phyloP scores from a whole-genome alignment of 2,113 vertebrate genomes.

The Uropsilus gracilis region DNA sequence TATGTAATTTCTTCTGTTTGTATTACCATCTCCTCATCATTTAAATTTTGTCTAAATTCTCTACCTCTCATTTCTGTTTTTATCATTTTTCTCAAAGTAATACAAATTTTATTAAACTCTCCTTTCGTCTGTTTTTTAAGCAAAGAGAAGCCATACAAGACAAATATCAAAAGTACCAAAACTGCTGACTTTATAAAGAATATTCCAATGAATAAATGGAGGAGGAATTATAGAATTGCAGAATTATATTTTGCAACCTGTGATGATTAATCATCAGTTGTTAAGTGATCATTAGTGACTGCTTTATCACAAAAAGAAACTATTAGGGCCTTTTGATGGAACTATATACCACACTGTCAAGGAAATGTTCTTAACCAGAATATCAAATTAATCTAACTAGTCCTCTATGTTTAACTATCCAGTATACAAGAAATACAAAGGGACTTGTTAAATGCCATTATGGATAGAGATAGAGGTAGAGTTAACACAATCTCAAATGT shows the following conservation, averaged over 20 bases:
- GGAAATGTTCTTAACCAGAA: neutral
- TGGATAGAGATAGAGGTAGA: neutral
- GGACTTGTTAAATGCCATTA: neutral
- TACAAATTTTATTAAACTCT: neutral
- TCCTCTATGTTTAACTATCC: neutral
- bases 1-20: neutral
- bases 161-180: slow-evolving; percentile 2
- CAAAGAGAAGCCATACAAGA: neutral
- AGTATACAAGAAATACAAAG: neutral
- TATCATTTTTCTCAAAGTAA: neutral
- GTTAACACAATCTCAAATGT: neutral
- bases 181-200: neutral
- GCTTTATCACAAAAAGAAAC: neutral
- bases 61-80: slow-evolving; percentile 28
- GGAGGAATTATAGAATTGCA: neutral
- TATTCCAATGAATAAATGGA: neutral
- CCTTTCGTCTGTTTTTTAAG: neutral
- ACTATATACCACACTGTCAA: neutral
- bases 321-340: neutral
- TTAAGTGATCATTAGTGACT: neutral
- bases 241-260: neutral
- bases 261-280: neutral
- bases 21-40: neutral
- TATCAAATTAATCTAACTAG: neutral
- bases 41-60: slow-evolving; percentile 2